phyloP scores from a whole-genome alignment of 2,113 vertebrate genomes.

The Clupea harengus region DNA sequence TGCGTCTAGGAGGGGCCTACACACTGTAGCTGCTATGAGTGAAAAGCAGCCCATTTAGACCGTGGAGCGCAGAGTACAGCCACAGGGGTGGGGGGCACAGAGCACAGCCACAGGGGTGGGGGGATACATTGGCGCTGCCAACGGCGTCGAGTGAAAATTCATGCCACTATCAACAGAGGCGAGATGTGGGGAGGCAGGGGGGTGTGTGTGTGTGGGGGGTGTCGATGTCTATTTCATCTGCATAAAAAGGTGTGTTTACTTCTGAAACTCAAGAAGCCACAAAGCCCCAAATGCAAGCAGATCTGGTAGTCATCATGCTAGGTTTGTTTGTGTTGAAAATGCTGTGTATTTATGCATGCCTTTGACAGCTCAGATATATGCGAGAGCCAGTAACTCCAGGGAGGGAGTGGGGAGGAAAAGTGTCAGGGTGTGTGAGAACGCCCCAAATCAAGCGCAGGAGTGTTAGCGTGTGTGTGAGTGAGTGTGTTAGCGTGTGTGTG shows the following conservation, averaged over 20 bases:
- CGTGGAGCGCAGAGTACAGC: too few relatives aligned
- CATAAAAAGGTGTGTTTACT: slow-evolving; percentile 3
- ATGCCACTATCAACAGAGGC: too few relatives aligned
- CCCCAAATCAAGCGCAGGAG: background rate
- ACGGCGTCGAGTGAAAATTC: too few relatives aligned
- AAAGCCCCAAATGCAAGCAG: background rate
- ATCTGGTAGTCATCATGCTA: slow-evolving; percentile 23
- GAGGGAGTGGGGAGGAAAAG: too few relatives aligned
- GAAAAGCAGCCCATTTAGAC: too few relatives aligned
- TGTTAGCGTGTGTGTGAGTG: slow-evolving; percentile 1
- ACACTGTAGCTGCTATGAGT: too few relatives aligned
- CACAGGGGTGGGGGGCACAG: too few relatives aligned
- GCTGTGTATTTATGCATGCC: slow-evolving; percentile 51
- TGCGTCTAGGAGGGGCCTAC: too few relatives aligned
- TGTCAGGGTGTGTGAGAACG: background rate
- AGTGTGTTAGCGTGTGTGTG: background rate
- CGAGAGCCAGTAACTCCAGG: slow-evolving; percentile 43
- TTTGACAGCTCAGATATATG: slow-evolving; percentile 49
- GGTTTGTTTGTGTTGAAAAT: slow-evolving; percentile 53
- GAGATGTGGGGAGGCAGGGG: too few relatives aligned
- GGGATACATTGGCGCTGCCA: too few relatives aligned
- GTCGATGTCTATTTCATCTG: background rate
- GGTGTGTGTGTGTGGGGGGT: background rate
- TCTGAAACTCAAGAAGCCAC: background rate
- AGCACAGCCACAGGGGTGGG: too few relatives aligned